Evolutionary conservation across 2,113 vertebrate genomes (phyloP).

Genomic region (Calidris pygmaea): DNA sequence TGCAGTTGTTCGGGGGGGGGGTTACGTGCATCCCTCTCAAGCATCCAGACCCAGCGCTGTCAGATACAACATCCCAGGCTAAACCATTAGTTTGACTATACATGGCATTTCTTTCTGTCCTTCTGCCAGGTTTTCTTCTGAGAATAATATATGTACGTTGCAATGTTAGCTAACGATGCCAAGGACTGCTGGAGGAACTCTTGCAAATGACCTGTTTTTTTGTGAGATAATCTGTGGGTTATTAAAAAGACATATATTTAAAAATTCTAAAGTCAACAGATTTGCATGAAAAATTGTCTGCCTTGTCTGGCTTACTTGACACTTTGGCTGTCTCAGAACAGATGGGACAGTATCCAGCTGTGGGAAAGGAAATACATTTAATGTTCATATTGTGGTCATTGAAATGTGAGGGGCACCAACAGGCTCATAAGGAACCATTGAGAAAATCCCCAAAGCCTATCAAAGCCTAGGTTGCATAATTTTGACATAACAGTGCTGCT

Average conservation of each 20-base stretch:
- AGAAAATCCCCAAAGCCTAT: conserved; percentile 59
- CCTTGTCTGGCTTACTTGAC: conserved; percentile 41
- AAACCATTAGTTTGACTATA: not conserved
- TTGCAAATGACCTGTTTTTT: not conserved
- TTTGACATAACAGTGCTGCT: conserved; percentile 36
- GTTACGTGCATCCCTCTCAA: not conserved
- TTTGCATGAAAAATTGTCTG: conserved; percentile 64
- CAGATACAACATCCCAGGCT: not conserved
- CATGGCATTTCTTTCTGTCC: conserved; percentile 25
- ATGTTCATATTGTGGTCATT: conserved; percentile 32
- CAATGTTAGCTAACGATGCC: not conserved
- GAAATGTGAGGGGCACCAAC: conserved; percentile 41
- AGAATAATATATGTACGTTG: not conserved
- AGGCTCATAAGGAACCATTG: conserved; percentile 28
- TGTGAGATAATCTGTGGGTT: conserved; percentile 51
- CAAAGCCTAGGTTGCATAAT: conserved; percentile 31
- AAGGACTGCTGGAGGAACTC: conserved; percentile 28
- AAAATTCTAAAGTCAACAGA: conserved; percentile 69
- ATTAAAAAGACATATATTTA: conserved; percentile 59
- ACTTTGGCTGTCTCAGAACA: conserved; percentile 58
- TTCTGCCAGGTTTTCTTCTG: conserved; percentile 32
- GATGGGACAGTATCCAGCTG: conserved; percentile 62
- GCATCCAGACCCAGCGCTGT: not conserved
- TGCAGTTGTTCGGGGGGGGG: not conserved
- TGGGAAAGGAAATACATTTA: conserved; percentile 60